Conservation (phyloP, 2,797 vertebrate genomes). For the Bryconaethiops microstoma region DNA sequence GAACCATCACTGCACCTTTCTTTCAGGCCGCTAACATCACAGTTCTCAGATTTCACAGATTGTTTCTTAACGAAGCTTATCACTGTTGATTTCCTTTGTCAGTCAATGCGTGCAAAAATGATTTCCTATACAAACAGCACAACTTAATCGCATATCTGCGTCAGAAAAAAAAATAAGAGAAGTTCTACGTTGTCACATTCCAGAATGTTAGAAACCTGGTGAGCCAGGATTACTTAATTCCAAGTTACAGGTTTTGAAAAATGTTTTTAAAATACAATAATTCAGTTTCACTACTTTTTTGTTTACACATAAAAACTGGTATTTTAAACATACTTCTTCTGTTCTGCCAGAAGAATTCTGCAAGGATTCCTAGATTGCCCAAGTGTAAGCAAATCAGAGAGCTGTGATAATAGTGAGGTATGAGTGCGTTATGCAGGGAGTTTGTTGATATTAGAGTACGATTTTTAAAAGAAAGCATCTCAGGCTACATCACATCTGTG, state of each 20-base stretch:
- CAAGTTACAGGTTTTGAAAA: slow-evolving; percentile 25
- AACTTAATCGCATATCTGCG: neutral
- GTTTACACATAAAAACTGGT: slow-evolving; percentile 38
- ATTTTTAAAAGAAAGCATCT: slow-evolving; percentile 26
- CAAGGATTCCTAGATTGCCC: slow-evolving; percentile 44
- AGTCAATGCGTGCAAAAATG: slow-evolving; percentile 26
- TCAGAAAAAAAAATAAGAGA: neutral
- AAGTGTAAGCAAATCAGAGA: slow-evolving; percentile 42
- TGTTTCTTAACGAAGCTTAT: slow-evolving; percentile 24
- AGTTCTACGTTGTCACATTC: neutral
- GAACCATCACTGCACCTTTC: neutral
- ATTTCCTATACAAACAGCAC: slow-evolving; percentile 8
- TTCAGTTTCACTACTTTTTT: slow-evolving; percentile 26
- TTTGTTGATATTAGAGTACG: slow-evolving; percentile 47
- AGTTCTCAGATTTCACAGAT: slow-evolving; percentile 30
- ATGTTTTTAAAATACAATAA: slow-evolving; percentile 33
- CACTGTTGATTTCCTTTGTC: slow-evolving; percentile 24
- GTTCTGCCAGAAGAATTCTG: slow-evolving; percentile 40
- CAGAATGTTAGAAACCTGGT: neutral
- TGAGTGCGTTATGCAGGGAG: slow-evolving; percentile 37
- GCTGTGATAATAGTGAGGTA: slow-evolving; percentile 44
- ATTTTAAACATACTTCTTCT: slow-evolving; percentile 44
- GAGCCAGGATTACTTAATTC: neutral
- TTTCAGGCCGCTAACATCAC: neutral
- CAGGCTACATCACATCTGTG: slow-evolving; percentile 29